Conservation (phyloP, 2,888 invertebrate species). For the Ommatoiulus sabulosus region DNA sequence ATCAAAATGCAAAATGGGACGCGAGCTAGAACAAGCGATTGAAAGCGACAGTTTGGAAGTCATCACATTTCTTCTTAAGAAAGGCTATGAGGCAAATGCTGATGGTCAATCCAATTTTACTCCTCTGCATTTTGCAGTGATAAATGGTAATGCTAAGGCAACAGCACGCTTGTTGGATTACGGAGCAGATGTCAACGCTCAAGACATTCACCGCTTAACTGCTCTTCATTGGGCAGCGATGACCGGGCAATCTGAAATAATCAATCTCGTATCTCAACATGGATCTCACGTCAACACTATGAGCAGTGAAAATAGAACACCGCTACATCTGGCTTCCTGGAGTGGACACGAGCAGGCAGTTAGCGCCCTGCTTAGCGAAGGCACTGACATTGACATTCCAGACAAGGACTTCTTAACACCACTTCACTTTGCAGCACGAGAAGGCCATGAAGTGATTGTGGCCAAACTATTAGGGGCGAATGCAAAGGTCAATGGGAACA, state of each 20-base stretch:
- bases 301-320: not conserved
- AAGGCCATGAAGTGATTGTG: not conserved
- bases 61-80: not conserved
- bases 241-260: not conserved
- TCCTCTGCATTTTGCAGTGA: not conserved
- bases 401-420: not conserved
- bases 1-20: not conserved
- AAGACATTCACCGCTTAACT: not conserved
- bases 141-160: not conserved
- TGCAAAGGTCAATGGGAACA: not conserved
- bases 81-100: not conserved
- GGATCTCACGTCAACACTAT: not conserved
- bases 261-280: not conserved
- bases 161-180: not conserved
- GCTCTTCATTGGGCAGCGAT: not conserved
- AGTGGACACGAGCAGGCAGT: not conserved
- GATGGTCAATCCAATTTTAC: not conserved
- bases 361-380: not conserved
- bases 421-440: not conserved
- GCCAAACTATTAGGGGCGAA: not conserved
- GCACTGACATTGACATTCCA: not conserved
- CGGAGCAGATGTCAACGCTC: not conserved
- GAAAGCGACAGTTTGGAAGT: not conserved
- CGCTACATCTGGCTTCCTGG: not conserved
- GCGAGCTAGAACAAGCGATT: not conserved